Evolutionary conservation across 2,113 vertebrate genomes (phyloP).

Genomic region (Aegotheles bennettii): DNA sequence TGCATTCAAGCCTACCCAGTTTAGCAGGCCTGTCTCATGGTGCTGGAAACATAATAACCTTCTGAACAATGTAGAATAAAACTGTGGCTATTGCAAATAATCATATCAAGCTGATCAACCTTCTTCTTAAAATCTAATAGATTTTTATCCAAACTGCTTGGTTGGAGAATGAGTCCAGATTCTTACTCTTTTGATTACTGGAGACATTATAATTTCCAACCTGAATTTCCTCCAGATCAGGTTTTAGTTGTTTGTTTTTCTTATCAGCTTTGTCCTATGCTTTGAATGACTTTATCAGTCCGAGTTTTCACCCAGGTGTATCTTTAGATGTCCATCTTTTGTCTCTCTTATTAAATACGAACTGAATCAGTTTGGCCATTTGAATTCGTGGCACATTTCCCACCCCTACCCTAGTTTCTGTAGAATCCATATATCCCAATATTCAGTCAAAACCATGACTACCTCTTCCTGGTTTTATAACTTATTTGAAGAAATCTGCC

Average conservation of each 20-base stretch:
- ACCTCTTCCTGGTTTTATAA: background rate
- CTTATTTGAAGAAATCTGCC: background rate
- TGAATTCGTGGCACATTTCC: background rate
- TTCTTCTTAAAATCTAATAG: background rate
- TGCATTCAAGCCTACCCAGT: background rate
- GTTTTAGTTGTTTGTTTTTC: background rate
- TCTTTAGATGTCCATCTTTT: background rate
- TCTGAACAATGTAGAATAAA: background rate
- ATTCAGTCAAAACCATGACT: background rate
- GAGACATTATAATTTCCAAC: background rate
- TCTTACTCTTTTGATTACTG: background rate
- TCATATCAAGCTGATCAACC: background rate
- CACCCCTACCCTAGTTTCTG: accelerated
- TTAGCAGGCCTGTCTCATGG: background rate
- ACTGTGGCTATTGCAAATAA: background rate
- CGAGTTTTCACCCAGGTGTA: background rate
- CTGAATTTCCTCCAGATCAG: background rate
- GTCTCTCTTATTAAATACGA: background rate
- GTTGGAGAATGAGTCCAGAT: background rate
- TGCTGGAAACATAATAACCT: background rate
- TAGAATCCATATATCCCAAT: background rate
- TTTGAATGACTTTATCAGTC: background rate
- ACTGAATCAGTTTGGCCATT: background rate
- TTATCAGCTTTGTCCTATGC: background rate
- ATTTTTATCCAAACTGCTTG: background rate